Evolutionary conservation across 2,797 vertebrate species (phyloP).

Genomic region (Acanthopagrus latus): DNA sequence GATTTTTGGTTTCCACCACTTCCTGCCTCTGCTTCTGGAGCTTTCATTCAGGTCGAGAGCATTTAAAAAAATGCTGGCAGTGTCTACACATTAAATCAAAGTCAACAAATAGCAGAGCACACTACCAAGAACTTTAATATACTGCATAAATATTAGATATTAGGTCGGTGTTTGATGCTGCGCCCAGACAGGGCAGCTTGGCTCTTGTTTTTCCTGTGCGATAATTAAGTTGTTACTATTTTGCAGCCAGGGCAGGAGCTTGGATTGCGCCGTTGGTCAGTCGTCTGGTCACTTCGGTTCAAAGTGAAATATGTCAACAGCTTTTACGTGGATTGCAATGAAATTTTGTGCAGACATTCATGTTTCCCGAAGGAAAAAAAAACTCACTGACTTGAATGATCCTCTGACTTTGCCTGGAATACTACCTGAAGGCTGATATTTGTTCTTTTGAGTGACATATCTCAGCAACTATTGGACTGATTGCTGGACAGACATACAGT

Average conservation of each 20-base stretch:
- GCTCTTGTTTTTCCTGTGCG: background rate
- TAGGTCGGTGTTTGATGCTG: background rate
- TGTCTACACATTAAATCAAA: background rate
- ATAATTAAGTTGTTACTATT: background rate
- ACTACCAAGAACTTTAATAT: slow-evolving; percentile 8
- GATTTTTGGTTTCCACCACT: background rate
- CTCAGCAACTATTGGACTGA: background rate
- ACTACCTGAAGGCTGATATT: background rate
- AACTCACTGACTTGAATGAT: background rate
- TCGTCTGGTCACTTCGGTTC: background rate
- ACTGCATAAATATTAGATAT: background rate
- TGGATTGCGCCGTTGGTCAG: background rate
- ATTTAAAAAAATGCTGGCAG: background rate
- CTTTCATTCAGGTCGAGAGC: background rate
- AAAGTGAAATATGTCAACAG: background rate
- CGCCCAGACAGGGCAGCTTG: background rate
- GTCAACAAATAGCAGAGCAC: background rate
- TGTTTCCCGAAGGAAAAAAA: background rate
- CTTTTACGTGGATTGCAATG: background rate
- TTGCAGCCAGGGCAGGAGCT: background rate
- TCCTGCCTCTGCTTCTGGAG: background rate
- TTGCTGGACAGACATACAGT: background rate
- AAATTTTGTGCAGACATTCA: background rate
- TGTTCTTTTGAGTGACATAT: background rate
- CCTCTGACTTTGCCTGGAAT: background rate